These are phyloP conservation scores for Manis crassicaudata DNA, from an alignment of 2,797 vertebrate genomes.

Conservation along the genomic window DNA sequence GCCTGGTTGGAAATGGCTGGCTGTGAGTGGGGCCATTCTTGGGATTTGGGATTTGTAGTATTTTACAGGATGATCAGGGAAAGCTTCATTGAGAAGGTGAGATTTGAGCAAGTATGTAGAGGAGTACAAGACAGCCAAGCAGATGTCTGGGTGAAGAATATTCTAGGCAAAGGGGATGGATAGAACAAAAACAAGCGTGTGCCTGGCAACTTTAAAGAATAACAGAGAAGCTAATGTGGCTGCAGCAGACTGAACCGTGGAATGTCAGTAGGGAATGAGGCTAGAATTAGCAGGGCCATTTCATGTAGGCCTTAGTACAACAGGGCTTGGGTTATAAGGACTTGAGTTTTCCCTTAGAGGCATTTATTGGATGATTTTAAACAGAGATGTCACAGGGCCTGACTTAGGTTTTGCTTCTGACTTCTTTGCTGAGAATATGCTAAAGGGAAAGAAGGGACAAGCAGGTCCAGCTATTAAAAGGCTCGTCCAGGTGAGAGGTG, in stretches of 20 bases:
- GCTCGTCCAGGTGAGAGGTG: not conserved
- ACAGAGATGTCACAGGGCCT: not conserved
- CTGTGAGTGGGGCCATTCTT: rapidly evolving
- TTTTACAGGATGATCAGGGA: not conserved
- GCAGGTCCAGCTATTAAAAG: not conserved
- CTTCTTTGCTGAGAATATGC: not conserved
- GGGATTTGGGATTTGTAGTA: not conserved
- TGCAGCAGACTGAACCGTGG: rapidly evolving
- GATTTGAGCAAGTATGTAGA: not conserved
- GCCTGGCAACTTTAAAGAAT: too few relatives aligned
- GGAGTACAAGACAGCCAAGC: not conserved
- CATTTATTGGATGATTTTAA: not conserved
- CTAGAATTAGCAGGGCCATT: not conserved
- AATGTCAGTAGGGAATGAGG: rapidly evolving
- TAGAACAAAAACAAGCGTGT: rapidly evolving
- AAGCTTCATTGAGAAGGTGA: not conserved
- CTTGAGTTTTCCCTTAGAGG: not conserved
- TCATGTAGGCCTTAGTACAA: rapidly evolving
- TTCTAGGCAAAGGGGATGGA: not conserved
- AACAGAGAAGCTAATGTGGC: not conserved
- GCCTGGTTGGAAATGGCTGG: not conserved
- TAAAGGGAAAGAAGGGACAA: too few relatives aligned
- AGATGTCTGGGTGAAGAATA: not conserved
- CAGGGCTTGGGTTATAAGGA: not conserved
- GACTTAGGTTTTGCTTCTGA: not conserved